These are phyloP conservation scores for Hyla sarda DNA, from an alignment of 2,113 vertebrate species.

Conservation along the genomic window DNA sequence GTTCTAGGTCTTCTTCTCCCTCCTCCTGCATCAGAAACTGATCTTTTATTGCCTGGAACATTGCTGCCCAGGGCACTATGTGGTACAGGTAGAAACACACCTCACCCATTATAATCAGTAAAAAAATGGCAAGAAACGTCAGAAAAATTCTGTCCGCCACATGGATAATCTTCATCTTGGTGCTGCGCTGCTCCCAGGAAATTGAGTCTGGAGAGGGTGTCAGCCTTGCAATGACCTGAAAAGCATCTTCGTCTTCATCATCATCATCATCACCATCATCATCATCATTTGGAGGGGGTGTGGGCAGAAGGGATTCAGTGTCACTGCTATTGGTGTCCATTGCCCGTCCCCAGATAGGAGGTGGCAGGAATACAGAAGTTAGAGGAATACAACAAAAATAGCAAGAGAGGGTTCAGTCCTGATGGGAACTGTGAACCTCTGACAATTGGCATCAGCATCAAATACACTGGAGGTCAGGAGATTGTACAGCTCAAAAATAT, in stretches of 20 bases:
- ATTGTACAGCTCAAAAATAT: neutral
- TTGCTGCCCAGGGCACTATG: neutral
- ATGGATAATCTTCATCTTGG: constrained; percentile 45
- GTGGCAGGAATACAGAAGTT: neutral
- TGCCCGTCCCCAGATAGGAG: neutral
- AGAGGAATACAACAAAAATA: neutral
- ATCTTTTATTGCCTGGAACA: neutral
- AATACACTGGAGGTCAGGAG: neutral
- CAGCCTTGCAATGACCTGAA: constrained; percentile 23
- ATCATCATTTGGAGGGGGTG: neutral
- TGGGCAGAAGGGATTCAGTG: neutral
- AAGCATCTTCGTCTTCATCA: constrained; percentile 12
- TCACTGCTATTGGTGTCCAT: constrained; percentile 50
- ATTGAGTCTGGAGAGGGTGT: neutral
- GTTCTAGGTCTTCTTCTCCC: constrained; percentile 10
- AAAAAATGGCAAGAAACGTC: constrained; percentile 7
- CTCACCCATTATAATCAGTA: constrained; percentile 21
- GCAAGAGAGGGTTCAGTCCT: neutral
- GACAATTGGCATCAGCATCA: neutral
- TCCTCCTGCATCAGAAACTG: constrained; percentile 10
- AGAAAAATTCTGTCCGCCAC: constrained; percentile 45
- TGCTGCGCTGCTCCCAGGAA: constrained; percentile 52
- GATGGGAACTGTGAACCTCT: neutral
- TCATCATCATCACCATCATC: constrained; percentile 32
- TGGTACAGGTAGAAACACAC: constrained; percentile 17